Percentiles rank a stretch among this genome's conserved stretches.
phyloP scores from a whole-genome alignment of 2,888 invertebrate species.

The Chloroclystis v-ata region DNA sequence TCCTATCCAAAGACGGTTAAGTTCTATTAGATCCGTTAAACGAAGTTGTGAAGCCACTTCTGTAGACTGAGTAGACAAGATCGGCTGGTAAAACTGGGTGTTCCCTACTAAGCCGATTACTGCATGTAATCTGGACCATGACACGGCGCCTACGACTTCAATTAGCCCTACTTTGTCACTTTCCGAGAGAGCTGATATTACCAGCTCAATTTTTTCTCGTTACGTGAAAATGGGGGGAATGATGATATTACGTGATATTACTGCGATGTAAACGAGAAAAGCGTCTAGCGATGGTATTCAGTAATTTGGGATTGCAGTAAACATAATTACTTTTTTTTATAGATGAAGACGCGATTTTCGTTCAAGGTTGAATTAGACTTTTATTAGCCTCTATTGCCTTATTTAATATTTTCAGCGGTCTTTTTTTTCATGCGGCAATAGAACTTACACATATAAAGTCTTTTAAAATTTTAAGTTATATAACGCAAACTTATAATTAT shows the following conservation, averaged over 20 bases:
- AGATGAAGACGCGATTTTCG: no score
- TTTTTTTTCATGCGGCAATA: no score
- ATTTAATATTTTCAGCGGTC: no score
- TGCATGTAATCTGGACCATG: constrained; percentile 49
- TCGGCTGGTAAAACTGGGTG: constrained; percentile 46
- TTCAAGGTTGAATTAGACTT: no score
- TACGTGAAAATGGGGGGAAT: constrained; percentile 1
- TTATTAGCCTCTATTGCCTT: no score
- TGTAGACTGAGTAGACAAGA: constrained; percentile 7
- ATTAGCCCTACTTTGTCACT: constrained; percentile 40
- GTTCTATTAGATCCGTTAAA: neutral
- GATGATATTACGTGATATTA: neutral
- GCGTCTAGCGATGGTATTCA: no score
- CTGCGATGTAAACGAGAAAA: neutral
- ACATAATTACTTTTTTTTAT: no score
- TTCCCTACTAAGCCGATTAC: constrained; percentile 59
- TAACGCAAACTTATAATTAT: no score
- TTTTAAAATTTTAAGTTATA: no score
- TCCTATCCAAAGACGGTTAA: neutral
- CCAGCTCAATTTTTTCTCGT: constrained; percentile 8
- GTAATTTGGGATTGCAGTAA: no score
- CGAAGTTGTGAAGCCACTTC: constrained; percentile 5
- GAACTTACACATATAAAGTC: no score
- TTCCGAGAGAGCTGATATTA: constrained; percentile 10
- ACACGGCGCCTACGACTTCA: constrained; percentile 45